Percentiles rank a stretch among this genome's conserved stretches.
Evolutionary conservation across 1,140 invertebrate genomes (phyloP).

Genomic region (Neodiprion fabricii): DNA sequence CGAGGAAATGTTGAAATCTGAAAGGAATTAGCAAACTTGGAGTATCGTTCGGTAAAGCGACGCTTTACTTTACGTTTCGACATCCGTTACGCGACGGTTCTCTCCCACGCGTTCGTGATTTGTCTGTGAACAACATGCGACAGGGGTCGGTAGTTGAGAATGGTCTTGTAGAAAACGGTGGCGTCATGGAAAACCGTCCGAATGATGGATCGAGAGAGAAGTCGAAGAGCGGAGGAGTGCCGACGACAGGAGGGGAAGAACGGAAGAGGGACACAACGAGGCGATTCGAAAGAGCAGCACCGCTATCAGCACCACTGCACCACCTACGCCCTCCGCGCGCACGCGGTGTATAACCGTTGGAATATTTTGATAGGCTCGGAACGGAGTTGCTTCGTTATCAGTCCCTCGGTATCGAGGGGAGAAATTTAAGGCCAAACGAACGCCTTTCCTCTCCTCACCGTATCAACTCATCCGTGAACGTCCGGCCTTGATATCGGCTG

Average conservation of each 20-base stretch:
- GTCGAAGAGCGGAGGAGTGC: too few species aligned
- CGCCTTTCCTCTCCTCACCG: background rate
- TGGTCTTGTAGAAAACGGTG: too few species aligned
- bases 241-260: background rate
- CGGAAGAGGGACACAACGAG: background rate
- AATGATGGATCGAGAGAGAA: too few species aligned
- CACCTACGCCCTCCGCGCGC: background rate
- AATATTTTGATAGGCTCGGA: background rate
- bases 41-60: too few species aligned
- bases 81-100: background rate
- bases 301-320: background rate
- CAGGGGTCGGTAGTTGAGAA: background rate
- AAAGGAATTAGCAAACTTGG: too few species aligned
- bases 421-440: background rate
- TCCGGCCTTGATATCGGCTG: background rate
- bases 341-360: background rate
- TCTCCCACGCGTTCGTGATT: background rate
- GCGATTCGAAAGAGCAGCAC: background rate
- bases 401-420: background rate
- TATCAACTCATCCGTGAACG: background rate
- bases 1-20: background rate
- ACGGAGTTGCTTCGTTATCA: background rate
- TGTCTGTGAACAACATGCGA: background rate
- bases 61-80: background rate
- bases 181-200: too few species aligned